phyloP scores from a whole-genome alignment of 2,113 vertebrate genomes.

The Myrmecophaga tridactyla region DNA sequence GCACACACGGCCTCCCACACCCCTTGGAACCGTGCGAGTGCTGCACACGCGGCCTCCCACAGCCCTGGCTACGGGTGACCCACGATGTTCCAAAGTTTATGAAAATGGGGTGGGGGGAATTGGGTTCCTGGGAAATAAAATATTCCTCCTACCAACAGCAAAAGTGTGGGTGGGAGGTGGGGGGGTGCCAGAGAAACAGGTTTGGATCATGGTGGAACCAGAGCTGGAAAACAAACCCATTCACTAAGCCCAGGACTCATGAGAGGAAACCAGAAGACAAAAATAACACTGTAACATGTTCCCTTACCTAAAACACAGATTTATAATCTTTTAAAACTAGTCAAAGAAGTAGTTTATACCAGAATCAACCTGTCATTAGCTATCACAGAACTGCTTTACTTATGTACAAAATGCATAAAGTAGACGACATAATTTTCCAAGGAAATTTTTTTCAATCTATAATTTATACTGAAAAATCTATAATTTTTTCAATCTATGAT shows the following conservation, averaged over 20 bases:
- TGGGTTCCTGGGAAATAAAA: background rate
- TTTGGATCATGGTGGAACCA: background rate
- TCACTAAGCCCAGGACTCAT: background rate
- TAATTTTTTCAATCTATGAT: background rate
- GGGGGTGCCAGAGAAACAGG: background rate
- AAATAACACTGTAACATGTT: background rate
- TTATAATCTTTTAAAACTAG: background rate
- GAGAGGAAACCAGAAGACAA: background rate
- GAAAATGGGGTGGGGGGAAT: background rate
- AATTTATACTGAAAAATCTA: too few relatives aligned
- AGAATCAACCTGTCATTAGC: background rate
- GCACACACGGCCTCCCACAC: too few relatives aligned
- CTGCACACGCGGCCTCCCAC: too few relatives aligned
- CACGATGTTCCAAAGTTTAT: background rate
- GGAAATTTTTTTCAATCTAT: background rate
- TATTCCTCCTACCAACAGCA: background rate
- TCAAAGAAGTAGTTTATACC: background rate
- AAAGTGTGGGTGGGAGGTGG: background rate
- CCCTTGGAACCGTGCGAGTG: too few relatives aligned
- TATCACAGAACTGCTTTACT: background rate
- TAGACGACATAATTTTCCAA: background rate
- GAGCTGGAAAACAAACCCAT: background rate
- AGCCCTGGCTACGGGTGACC: fast-evolving
- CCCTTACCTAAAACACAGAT: background rate
- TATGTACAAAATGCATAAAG: background rate